These are phyloP conservation scores for Coboldia fuscipes DNA, from an alignment of 1,140 invertebrate genomes.

Conservation along the genomic window DNA sequence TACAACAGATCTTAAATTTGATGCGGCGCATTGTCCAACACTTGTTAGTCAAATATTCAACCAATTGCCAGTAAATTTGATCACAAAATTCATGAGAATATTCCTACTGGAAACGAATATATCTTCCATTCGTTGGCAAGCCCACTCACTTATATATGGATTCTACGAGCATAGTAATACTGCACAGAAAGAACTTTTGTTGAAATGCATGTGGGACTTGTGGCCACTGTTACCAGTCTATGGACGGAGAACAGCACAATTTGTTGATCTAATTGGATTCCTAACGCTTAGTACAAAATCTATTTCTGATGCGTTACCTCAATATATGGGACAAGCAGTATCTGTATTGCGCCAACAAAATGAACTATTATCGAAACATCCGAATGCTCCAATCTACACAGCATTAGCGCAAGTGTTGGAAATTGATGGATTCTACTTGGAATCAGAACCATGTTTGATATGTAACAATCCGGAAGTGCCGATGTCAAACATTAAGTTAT, in stretches of 20 bases:
- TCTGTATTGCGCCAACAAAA: slow-evolving; percentile 71
- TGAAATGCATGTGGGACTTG: slow-evolving; percentile 72
- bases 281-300: slow-evolving; percentile 58
- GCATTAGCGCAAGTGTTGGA: slow-evolving; percentile 81
- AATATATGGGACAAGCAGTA: slow-evolving; percentile 70
- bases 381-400: slow-evolving; percentile 83
- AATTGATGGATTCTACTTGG: slow-evolving; percentile 88
- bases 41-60: slow-evolving; percentile 51
- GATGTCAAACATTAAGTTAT: slow-evolving; percentile 78
- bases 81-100: slow-evolving; percentile 66
- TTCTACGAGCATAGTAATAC: slow-evolving; percentile 67
- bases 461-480: slow-evolving; percentile 95
- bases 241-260: slow-evolving; percentile 84
- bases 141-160: slow-evolving; percentile 68
- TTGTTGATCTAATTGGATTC: slow-evolving; percentile 88
- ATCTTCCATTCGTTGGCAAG: slow-evolving; percentile 84
- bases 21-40: slow-evolving; percentile 42
- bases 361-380: slow-evolving; percentile 67
- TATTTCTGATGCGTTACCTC: slow-evolving; percentile 29
- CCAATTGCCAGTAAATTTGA: slow-evolving; percentile 37
- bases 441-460: slow-evolving; percentile 90
- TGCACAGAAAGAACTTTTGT: slow-evolving; percentile 50
- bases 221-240: slow-evolving; percentile 82
- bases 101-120: slow-evolving; percentile 88
- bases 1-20: slow-evolving; percentile 35